These are phyloP conservation scores for Venustaconcha ellipsiformis DNA, from an alignment of 1,140 invertebrate genomes.

Conservation along the genomic window DNA sequence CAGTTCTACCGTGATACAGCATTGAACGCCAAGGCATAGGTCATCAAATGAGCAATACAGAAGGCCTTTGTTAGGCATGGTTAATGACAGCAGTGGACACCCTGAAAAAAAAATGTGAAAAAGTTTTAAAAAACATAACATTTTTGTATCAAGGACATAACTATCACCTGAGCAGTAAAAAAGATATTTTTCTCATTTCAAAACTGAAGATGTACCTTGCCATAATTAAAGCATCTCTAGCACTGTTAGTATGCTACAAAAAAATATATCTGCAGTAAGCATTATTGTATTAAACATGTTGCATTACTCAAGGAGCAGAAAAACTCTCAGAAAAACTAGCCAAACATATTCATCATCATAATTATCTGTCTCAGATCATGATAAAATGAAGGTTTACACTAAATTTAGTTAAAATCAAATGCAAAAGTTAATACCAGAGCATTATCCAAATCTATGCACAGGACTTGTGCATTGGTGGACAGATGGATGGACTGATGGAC, in stretches of 20 bases:
- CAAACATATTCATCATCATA: too few species aligned
- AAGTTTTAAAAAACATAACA: too few species aligned
- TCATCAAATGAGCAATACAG: constrained; percentile 51
- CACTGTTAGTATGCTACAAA: background rate
- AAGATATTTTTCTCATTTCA: background rate
- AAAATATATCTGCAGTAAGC: background rate
- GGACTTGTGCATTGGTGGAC: too few species aligned
- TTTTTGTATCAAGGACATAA: background rate
- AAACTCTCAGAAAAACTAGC: too few species aligned
- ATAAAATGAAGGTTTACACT: too few species aligned
- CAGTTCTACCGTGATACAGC: constrained; percentile 45
- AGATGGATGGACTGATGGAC: too few species aligned
- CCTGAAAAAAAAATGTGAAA: constrained; percentile 32
- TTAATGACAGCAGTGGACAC: constrained; percentile 45
- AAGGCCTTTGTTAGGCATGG: constrained; percentile 34
- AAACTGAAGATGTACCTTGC: background rate
- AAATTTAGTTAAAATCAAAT: too few species aligned
- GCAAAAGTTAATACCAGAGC: too few species aligned
- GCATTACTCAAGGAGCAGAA: too few species aligned
- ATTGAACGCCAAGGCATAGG: constrained; percentile 49
- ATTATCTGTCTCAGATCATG: too few species aligned
- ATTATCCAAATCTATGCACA: too few species aligned
- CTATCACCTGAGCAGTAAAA: background rate
- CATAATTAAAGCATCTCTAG: background rate
- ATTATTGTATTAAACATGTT: background rate